Evolutionary conservation across 23 tunicate species (phyloP).

Genomic region (Ascidia mentula): DNA sequence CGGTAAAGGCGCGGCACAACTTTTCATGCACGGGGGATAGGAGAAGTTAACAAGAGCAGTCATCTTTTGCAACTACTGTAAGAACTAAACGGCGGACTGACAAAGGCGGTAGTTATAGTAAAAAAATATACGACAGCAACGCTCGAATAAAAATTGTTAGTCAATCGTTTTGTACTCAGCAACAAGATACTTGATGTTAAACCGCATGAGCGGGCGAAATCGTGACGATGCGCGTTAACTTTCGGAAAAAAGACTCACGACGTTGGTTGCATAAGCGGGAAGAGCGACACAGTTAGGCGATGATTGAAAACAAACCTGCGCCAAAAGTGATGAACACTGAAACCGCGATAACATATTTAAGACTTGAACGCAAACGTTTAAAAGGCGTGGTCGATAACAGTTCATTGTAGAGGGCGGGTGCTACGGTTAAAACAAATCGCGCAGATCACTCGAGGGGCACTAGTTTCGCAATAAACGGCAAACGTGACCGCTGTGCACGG

Average conservation of each 20-base stretch:
- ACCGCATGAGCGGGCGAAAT: not conserved
- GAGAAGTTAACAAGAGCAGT: not conserved
- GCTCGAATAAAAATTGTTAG: not conserved
- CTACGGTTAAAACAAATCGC: conserved; percentile 3
- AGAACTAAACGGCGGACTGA: not conserved
- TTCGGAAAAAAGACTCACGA: not conserved
- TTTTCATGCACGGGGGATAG: not conserved
- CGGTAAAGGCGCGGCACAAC: conserved; percentile 4
- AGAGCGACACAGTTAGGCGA: conserved; percentile 6
- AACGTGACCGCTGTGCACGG: not conserved
- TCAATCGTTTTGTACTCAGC: not conserved
- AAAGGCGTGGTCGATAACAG: not conserved
- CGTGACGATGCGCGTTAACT: not conserved
- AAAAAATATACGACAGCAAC: not conserved
- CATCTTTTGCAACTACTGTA: not conserved
- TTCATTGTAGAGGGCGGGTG: not conserved
- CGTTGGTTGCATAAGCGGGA: conserved; percentile 4
- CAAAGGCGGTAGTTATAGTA: not conserved
- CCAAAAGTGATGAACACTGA: conserved; percentile 11
- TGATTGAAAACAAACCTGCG: conserved; percentile 2
- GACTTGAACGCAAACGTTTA: conserved; percentile 7
- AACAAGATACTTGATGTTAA: not conserved
- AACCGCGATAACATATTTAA: not conserved
- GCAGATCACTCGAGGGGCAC: not conserved
- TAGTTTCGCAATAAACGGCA: not conserved